These are phyloP conservation scores for Synergus laeviventris DNA, from an alignment of 2,888 invertebrate genomes.

Conservation along the genomic window DNA sequence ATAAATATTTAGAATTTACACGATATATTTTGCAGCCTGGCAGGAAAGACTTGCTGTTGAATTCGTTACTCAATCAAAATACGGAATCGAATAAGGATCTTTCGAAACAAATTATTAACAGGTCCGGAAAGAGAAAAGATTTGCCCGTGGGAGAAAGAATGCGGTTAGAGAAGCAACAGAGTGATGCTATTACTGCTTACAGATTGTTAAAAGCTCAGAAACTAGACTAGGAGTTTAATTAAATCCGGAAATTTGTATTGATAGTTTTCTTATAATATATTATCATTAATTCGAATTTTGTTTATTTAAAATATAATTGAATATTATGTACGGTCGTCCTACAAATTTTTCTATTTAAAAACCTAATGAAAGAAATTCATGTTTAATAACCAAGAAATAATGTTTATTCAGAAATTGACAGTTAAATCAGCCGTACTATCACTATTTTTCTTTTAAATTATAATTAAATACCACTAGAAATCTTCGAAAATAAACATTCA, in stretches of 20 bases:
- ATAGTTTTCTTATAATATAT: slow-evolving; percentile 43
- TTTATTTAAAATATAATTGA: background rate
- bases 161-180: slow-evolving; percentile 80
- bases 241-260: background rate
- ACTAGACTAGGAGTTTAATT: slow-evolving; percentile 6
- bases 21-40: slow-evolving; percentile 79
- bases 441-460: background rate
- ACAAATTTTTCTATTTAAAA: no score
- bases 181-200: slow-evolving; percentile 80
- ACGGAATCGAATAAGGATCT: slow-evolving; percentile 40
- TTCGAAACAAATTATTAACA: slow-evolving; percentile 67
- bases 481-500: background rate
- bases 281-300: slow-evolving; percentile 18
- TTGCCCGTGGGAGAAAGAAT: slow-evolving; percentile 79
- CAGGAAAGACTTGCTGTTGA: slow-evolving; percentile 80
- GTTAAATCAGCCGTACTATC: background rate
- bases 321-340: background rate
- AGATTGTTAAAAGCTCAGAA: slow-evolving; percentile 77
- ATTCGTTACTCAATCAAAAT: slow-evolving; percentile 74
- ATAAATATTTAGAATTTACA: slow-evolving; percentile 3
- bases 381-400: background rate
- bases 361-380: background rate
- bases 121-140: slow-evolving; percentile 81
- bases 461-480: background rate
- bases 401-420: background rate